Evolutionary conservation across 2,797 vertebrate species (phyloP).

Genomic region (Peromyscus nudipes): DNA sequence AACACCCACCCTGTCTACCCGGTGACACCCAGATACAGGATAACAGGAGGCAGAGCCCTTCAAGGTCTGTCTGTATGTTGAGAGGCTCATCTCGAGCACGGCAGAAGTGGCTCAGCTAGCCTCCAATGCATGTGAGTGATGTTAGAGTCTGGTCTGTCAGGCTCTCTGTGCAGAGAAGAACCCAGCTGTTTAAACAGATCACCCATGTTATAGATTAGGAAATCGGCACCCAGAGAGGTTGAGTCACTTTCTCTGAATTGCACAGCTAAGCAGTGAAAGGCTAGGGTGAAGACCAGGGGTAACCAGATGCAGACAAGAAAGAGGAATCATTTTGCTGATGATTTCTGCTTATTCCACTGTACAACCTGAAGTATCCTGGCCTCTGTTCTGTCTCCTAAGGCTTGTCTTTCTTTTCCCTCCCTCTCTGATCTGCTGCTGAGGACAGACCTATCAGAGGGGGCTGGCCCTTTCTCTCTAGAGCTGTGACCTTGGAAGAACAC

Average conservation of each 20-base stretch:
- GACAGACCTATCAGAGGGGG: neutral
- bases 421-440: neutral
- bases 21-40: neutral
- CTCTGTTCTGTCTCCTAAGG: neutral
- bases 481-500: neutral
- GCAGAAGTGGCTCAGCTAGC: neutral
- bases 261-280: neutral
- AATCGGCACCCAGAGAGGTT: neutral
- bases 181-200: neutral
- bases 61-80: neutral
- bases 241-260: neutral
- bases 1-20: neutral
- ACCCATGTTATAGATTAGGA: neutral
- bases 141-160: neutral
- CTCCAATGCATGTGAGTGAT: neutral
- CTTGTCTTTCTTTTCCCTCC: neutral
- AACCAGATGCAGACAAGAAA: neutral
- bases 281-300: neutral
- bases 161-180: neutral
- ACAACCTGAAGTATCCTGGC: too few relatives aligned
- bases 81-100: neutral
- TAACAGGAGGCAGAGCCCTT: neutral
- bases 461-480: neutral
- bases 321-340: neutral
- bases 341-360: neutral